Evolutionary conservation across 2,113 vertebrate genomes (phyloP).

Genomic region (Lucifuga dentata): DNA sequence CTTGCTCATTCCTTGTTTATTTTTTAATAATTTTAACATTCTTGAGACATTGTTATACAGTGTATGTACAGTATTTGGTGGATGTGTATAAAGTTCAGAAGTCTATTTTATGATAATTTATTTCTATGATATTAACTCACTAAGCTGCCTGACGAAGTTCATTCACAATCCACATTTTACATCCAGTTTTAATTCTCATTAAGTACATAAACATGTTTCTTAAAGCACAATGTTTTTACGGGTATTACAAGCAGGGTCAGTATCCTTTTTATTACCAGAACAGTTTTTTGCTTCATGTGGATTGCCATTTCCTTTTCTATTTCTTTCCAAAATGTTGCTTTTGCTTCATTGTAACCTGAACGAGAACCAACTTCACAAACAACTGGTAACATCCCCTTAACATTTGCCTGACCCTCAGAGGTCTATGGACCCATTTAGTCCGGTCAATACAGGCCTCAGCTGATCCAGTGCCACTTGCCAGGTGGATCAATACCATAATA

Average conservation of each 20-base stretch:
- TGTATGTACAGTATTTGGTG: conserved; percentile 78
- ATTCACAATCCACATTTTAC: conserved; percentile 73
- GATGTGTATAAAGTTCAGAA: conserved; percentile 96
- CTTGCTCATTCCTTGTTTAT: conserved; percentile 26
- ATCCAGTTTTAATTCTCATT: conserved; percentile 63
- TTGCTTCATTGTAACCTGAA: conserved; percentile 35
- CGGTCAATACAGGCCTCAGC: conserved; percentile 74
- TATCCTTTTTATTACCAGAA: conserved; percentile 15
- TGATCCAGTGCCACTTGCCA: conserved; percentile 77
- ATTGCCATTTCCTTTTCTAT: conserved; percentile 5
- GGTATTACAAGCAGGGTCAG: conserved; percentile 80
- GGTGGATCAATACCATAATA: conserved; percentile 83
- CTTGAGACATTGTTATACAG: conserved; percentile 79
- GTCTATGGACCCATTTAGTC: conserved; percentile 68
- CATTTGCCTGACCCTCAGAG: conserved; percentile 74
- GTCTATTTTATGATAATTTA: conserved; percentile 99
- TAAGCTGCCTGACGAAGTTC: conserved; percentile 90
- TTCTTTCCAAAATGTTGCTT: conserved; percentile 27
- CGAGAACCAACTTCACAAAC: conserved; percentile 54
- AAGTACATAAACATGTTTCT: conserved; percentile 27
- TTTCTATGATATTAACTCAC: conserved; percentile 95
- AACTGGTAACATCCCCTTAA: conserved; percentile 74
- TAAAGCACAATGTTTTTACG: conserved; percentile 91
- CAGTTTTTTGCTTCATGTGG: conserved; percentile 5
- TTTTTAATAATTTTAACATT: conserved; percentile 46